A percentile compares a stretch with the other conserved stretches of the same genome.
Conservation (phyloP, 2,797 vertebrate genomes). For the Helarctos malayanus region DNA sequence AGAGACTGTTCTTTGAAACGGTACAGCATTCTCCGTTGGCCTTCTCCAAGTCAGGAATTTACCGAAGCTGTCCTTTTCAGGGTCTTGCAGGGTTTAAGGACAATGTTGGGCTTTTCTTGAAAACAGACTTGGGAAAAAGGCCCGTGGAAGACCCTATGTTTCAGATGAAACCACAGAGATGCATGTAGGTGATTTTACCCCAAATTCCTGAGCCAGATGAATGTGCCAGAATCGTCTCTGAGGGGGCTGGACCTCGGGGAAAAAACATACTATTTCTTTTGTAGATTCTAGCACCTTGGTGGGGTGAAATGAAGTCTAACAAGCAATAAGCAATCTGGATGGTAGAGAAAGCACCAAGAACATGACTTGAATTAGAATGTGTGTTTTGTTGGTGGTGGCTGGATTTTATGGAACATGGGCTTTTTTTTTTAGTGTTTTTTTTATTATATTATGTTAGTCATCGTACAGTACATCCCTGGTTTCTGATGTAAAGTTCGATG, state of each 20-base stretch:
- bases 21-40: background rate
- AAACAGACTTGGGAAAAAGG: background rate
- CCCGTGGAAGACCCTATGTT: background rate
- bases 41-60: background rate
- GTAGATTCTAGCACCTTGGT: background rate
- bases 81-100: background rate
- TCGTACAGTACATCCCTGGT: too few species aligned
- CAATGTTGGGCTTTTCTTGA: background rate
- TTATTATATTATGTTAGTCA: background rate
- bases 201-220: background rate
- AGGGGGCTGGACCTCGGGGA: background rate
- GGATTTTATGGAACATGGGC: background rate
- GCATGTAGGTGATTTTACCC: background rate
- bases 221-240: background rate
- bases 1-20: slow-evolving; percentile 52
- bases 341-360: background rate
- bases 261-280: background rate
- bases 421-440: background rate
- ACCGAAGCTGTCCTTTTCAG: background rate
- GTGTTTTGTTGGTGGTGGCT: background rate
- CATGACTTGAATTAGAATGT: background rate
- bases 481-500: too few species aligned
- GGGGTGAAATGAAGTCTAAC: background rate
- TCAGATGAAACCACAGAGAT: background rate
- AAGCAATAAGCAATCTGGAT: background rate